Evolutionary conservation across 2,797 vertebrate genomes (phyloP), one percentile per base, ranked within the genome.

Genomic region (Tragopan temminckii): DNA sequence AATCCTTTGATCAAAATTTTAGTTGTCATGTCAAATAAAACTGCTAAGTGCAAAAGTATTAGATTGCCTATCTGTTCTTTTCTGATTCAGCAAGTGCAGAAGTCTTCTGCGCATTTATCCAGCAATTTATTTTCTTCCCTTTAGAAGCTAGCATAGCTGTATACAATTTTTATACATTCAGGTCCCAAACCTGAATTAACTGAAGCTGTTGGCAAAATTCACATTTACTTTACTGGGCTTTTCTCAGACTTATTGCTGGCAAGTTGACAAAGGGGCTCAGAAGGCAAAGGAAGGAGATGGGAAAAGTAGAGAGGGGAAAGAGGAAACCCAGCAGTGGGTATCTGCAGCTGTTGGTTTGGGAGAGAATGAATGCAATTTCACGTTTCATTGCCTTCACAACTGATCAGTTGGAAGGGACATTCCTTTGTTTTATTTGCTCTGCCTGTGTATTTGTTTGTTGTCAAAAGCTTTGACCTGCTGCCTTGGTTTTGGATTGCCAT

Each of bases 1-100:
- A 36, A 62, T 88, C 45, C 55, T 92, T 93, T 89, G 80, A 84
- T 88, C 74, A 7, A 43, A 46, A 50, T 81, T 85, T 79, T 68
- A 68, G 20, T 11, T 55, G 29, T 19, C 18, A 14, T n/a, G 8
- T 66, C 80, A 68, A 75, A 78, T 38, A 66, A 70, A 58, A 85
- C 77, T 62, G 14, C 25, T 80, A 23, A 61, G 13, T 38, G 50
- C 17, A 59, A 59, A 63, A 7, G 17, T 21, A 19, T 38, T 33
- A 85, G 17, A 50, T 55, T 2, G 36, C 13, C 4, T 77, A 11
- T 48, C 25, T 53, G 21, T 70, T 70, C 24, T 62, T 66, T 83
- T 18, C 45, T 79, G 33, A 52, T 92, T 92, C 55, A 59, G 45
- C 25, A 64, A 69, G 24, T 14, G 40, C 8, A 7, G 8, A 19